Evolutionary conservation across 2,797 vertebrate species (phyloP).

Genomic region (Diplodus puntazzo): DNA sequence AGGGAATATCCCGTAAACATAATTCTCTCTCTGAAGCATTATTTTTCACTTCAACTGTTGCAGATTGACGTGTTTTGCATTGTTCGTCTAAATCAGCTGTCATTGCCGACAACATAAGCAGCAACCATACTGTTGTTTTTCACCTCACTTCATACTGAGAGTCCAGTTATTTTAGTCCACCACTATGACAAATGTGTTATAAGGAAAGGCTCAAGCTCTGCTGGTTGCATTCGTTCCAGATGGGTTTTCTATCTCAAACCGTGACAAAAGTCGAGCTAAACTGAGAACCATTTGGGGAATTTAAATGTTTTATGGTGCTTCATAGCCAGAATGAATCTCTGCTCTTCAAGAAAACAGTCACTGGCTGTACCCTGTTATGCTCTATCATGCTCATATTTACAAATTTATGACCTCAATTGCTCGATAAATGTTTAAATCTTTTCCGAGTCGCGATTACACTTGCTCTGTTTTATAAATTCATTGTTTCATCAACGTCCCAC

Average conservation of each 20-base stretch:
- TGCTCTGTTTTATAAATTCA: slow-evolving; percentile 12
- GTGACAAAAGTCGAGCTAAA: slow-evolving; percentile 11
- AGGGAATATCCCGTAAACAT: background rate
- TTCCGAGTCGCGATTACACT: slow-evolving; percentile 5
- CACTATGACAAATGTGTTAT: slow-evolving; percentile 19
- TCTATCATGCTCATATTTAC: slow-evolving; percentile 14
- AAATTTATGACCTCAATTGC: slow-evolving; percentile 11
- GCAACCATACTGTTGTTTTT: background rate
- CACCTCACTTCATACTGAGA: slow-evolving; percentile 4
- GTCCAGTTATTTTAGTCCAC: slow-evolving; percentile 27
- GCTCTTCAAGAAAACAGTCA: background rate
- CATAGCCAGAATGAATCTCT: slow-evolving; percentile 17
- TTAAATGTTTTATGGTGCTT: slow-evolving; percentile 18
- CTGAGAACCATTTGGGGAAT: slow-evolving; percentile 17
- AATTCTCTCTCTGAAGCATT: background rate
- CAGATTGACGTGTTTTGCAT: slow-evolving; percentile 4
- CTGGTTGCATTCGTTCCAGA: slow-evolving; percentile 23
- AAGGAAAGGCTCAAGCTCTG: slow-evolving; percentile 9
- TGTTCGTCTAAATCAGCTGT: background rate
- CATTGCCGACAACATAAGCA: background rate
- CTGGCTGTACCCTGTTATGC: background rate
- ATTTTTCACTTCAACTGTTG: background rate
- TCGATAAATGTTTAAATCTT: background rate
- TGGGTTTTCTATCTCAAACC: slow-evolving; percentile 24
- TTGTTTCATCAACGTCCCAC: slow-evolving; percentile 5